Base-by-base conservation (phyloP, 92 coral and sea anemone species). In the Parazoanthus atlanticus region DNA sequence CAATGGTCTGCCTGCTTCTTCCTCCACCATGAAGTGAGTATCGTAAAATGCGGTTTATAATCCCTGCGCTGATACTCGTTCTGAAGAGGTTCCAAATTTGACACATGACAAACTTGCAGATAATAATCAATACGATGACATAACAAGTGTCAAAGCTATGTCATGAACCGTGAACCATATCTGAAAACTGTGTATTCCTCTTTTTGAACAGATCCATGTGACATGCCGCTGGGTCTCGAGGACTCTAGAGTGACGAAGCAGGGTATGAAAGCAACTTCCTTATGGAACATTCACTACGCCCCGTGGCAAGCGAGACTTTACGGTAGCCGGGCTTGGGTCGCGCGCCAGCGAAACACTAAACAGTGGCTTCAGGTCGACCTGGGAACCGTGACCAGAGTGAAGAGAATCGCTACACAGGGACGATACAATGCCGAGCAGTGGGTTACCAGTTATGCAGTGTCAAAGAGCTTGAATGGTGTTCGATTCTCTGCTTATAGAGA, bases 381-480 rank as follows among this genome's bases (percentile, higher is more conserved):
- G 6, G 87, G 87, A 7, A 84, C 87, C 7, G 15, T 43, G 26
- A 65, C 87, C 78, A 84, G 87, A 70, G 61, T 84, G 2, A 84
- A 84, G 78, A 70, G 87, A 84, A 84, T 84, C 28, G 78, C 87
- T 19, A 84, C 87, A 43, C 87, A 84, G 67, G 87, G 87, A 84
- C 78, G 87, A 3, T 84, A 84, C 65, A 70, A 84, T 33, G 87
- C 87, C 3, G 87, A 70, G 36, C 87, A 84, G 28, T 84, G 87
- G 87, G 87, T 84, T 16, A 84, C 78, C 65, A 84, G 87, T 26
- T 84, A 84, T 74, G 67, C 87, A 2, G 47, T 84, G 16, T 69
- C 78, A 19, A 69, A 43, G 65, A 84, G 78, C 10, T 17, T 41
- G 64, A 84, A 84, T 46, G 87, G 87, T 41, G 40, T 84, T 54